Conservation (phyloP, 2,888 invertebrate genomes). For the Pachycephus smyrnensis region DNA sequence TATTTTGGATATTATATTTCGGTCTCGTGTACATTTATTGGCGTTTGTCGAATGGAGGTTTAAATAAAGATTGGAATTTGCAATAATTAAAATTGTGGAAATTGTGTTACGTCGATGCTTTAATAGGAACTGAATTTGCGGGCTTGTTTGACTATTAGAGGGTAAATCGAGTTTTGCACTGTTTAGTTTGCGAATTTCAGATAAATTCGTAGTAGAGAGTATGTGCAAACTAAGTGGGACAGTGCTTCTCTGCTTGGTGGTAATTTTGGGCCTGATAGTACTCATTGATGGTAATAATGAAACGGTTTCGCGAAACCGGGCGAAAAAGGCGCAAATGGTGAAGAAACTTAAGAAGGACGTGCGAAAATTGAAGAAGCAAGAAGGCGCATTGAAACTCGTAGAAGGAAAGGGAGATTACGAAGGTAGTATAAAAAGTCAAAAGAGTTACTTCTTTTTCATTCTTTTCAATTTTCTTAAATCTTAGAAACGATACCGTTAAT, state of each 20-base stretch:
- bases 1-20: not conserved
- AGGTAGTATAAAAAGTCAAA: slow-evolving; percentile 70
- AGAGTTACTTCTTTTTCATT: not conserved
- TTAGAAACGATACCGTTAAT: not conserved
- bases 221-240: slow-evolving; percentile 14
- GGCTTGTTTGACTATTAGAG: not conserved
- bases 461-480: not conserved
- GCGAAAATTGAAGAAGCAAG: slow-evolving; percentile 78
- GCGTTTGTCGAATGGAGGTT: not conserved
- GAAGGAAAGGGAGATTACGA: slow-evolving; percentile 77
- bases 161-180: not conserved
- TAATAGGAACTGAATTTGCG: not conserved
- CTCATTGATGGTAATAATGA: slow-evolving; percentile 12
- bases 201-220: not conserved
- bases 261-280: slow-evolving; percentile 12
- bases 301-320: slow-evolving; percentile 14
- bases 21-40: not conserved
- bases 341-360: slow-evolving; percentile 79
- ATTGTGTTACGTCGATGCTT: not conserved
- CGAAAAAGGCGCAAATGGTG: slow-evolving; percentile 72
- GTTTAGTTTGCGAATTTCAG: not conserved
- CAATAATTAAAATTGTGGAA: not conserved
- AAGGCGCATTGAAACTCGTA: slow-evolving; percentile 79
- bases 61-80: not conserved
- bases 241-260: slow-evolving; percentile 1